A percentile compares a stretch with the other conserved stretches of the same genome.
Evolutionary conservation across 2,797 vertebrate genomes (phyloP).

Genomic region (Chaetodon trifasciatus): DNA sequence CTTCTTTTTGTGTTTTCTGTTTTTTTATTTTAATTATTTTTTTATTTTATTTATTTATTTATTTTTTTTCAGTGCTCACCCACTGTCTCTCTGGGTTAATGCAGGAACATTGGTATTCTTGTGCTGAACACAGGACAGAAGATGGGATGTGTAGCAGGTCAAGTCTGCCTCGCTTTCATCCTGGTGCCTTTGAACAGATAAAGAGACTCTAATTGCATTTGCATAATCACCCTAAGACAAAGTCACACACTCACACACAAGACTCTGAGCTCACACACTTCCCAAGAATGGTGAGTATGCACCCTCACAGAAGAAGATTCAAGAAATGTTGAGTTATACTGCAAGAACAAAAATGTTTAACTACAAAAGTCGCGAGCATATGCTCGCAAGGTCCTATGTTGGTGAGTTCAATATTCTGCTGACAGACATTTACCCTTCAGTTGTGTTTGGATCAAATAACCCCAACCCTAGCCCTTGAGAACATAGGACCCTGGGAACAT

Average conservation of each 20-base stretch:
- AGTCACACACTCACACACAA: constrained; percentile 41
- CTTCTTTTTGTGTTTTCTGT: neutral
- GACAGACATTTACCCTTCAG: too few species aligned
- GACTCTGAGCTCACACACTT: constrained; percentile 10
- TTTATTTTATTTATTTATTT: too few species aligned
- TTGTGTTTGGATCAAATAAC: too few species aligned
- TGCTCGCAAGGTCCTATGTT: too few species aligned
- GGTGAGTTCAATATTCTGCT: neutral
- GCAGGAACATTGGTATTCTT: constrained; percentile 80
- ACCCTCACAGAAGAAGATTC: constrained; percentile 20
- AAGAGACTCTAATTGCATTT: constrained; percentile 84
- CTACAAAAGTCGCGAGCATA: neutral
- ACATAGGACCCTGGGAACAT: too few species aligned
- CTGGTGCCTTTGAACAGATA: constrained; percentile 81
- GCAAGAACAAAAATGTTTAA: neutral
- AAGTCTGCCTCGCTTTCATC: constrained; percentile 80
- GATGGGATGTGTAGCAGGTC: constrained; percentile 78
- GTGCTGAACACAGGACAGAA: constrained; percentile 70
- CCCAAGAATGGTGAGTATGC: constrained; percentile 2
- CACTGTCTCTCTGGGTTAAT: constrained; percentile 72
- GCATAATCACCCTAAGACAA: constrained; percentile 79
- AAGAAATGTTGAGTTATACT: constrained; percentile 1
- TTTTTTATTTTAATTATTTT: too few species aligned
- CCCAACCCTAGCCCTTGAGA: too few species aligned
- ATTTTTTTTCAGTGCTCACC: constrained; percentile 40